Evolutionary conservation across 1,140 invertebrate species (phyloP), one percentile per base, ranked within the genome.

Genomic region (Drosophila nigrodunni): DNA sequence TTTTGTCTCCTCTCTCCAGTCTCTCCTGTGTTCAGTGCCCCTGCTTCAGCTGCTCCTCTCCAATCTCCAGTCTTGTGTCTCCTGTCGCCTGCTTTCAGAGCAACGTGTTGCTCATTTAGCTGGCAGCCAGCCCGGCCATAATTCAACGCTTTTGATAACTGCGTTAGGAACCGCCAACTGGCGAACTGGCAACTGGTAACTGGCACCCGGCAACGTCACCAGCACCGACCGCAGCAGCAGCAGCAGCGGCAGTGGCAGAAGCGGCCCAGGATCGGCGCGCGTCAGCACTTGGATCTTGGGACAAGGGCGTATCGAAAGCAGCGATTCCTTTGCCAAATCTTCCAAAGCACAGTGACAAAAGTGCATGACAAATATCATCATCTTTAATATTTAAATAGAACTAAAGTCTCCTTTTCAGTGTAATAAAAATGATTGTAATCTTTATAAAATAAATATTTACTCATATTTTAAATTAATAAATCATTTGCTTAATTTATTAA

Each of bases 111-210:
- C 85, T 87, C 83, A 87, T 87, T 87, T 87, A 88, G 68, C 79
- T 80, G 83, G 83, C 80, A 88, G 80, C 60, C 83, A 79, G 68
- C 80, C 68, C 80, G 80, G 80, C 83, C 80, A 87, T 88, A 83
- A 87, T 83, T 87, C 83, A 87, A 88, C 77, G 83, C 83, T 87
- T 88, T 87, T 87, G 83, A 87, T 87, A 87, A 87, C 83, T 87
- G 83, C 83, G 83, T 87, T 87, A 87, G 83, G 80, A 62, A 65
- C 61, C n/a, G 44, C 25, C 35, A 52, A 69, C 55, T 7, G 10
- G 46, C 18, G 35, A 60, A 11, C 54, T 2, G 46, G 49, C 49
- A 37, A 54, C 34, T 11, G 15, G 68, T 18, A 47, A 21, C 15
- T n/a, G 67, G 49, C 47, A 41, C 39, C 13, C 44, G 25, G 30